Base-by-base conservation (phyloP, 2,797 vertebrate species). In the Aotus griseimembra region DNA sequence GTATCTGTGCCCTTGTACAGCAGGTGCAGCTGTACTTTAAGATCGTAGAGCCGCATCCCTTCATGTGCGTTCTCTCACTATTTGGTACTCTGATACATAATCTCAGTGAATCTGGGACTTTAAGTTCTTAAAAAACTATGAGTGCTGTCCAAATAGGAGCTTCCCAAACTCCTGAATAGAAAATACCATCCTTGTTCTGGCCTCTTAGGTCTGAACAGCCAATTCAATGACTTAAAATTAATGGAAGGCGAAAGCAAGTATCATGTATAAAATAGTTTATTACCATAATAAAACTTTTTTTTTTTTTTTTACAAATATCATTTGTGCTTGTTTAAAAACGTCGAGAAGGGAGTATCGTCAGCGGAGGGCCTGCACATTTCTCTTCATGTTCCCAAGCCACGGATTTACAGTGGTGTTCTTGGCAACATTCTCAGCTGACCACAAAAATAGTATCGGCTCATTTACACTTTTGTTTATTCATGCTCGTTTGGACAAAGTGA, bases 211-310 rank as follows among this genome's bases (percentile, higher is more conserved):
- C 80, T 50, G 39, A 86, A 67, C 11, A 72, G 58, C 75, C 72
- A 33, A 8, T 2, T 76, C 14, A 39, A 9, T 57, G 72, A 76
- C 55, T 46, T 55, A 75, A 5, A 72, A 20, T 19, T 55, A 46
- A 64, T 50, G 48, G 15, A 50, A 50, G 96, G 70, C 93, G 39
- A 97, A 97, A 76, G 72, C 96, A 93, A 90, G 24, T 14, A 13
- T 99, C 97, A 98, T 99, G 98, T 99, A 99, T 98, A 99, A 99
- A 99, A 99, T 99, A 96, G 96, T 99, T 99, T 99, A 99, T 99
- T 99, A 98, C 98, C 98, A 96, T 99, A 98, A 99, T 99, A 99
- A 99, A 99, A 98, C 97, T 99, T 97, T 98, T 98, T 58, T 93
- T 87, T 87, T 30, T 61, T 64, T 93, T 97, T 98, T 99, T 98